Percentiles rank a stretch among this genome's conserved stretches.
Conservation (phyloP, 2,113 vertebrate genomes). For the Campylomormyrus numenius region DNA sequence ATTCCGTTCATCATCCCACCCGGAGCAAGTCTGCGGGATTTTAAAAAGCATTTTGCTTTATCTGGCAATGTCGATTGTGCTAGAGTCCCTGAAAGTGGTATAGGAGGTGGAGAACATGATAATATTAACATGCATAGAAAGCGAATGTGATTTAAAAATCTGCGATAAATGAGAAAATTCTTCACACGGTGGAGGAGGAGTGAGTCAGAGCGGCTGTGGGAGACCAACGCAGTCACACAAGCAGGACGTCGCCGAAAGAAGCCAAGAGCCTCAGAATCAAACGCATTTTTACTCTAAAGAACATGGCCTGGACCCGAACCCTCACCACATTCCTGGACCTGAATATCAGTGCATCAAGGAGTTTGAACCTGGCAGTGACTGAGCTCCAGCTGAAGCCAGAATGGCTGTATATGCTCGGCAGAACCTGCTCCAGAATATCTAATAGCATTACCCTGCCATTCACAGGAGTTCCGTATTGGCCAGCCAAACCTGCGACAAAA, state of each 20-base stretch:
- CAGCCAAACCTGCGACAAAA: background rate
- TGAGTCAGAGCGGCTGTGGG: background rate
- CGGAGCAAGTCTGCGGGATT: background rate
- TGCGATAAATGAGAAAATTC: background rate
- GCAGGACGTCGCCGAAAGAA: background rate
- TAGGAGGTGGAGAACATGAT: background rate
- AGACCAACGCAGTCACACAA: background rate
- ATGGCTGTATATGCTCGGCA: background rate
- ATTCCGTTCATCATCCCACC: background rate
- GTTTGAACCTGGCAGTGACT: background rate
- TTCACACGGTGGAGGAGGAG: background rate
- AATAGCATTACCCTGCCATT: background rate
- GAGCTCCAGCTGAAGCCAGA: background rate
- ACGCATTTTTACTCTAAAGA: background rate
- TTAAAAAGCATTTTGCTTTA: background rate
- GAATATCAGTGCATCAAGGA: background rate
- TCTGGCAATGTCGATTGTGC: background rate
- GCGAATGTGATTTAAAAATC: background rate
- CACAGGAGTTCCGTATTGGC: background rate
- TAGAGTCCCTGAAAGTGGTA: background rate
- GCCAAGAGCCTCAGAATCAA: background rate
- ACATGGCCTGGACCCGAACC: background rate
- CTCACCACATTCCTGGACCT: background rate
- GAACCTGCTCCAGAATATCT: background rate
- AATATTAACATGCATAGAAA: background rate